Evolutionary conservation across 2,113 vertebrate genomes (phyloP).

Genomic region (Pitta sordida): DNA sequence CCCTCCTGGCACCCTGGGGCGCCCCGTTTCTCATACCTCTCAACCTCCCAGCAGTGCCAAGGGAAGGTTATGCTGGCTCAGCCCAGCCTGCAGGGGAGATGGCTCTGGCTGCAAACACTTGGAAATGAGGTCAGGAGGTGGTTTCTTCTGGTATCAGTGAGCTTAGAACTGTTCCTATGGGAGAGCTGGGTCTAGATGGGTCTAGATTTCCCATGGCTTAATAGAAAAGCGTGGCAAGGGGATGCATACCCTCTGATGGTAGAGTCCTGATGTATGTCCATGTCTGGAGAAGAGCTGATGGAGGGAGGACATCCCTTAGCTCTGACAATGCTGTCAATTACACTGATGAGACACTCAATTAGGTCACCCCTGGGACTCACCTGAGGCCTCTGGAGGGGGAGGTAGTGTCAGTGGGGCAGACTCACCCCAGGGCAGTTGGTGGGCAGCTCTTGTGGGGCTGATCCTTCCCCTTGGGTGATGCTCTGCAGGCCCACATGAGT

Average conservation of each 20-base stretch:
- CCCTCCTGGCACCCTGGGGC: conserved; percentile 54
- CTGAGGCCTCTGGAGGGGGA: neutral
- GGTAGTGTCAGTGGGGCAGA: neutral
- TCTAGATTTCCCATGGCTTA: neutral
- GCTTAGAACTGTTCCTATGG: neutral
- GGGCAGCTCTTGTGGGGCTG: neutral
- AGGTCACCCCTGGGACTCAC: neutral
- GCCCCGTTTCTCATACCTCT: conserved; percentile 69
- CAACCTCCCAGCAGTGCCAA: conserved; percentile 50
- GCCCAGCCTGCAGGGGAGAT: neutral
- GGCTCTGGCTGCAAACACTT: neutral
- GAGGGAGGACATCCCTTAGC: neutral
- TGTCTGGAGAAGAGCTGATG: conserved; percentile 31
- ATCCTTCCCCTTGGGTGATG: neutral
- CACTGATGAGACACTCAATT: conserved; percentile 45
- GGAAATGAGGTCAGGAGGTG: neutral
- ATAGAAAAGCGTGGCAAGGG: neutral
- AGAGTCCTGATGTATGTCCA: conserved; percentile 75
- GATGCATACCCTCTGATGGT: conserved; percentile 29
- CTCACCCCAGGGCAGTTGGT: neutral
- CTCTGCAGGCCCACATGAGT: neutral
- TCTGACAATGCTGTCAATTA: conserved; percentile 66
- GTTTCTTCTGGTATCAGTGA: neutral
- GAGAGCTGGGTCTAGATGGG: neutral
- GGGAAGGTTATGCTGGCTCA: neutral